A percentile compares a stretch with the other conserved stretches of the same genome.
phyloP scores from a whole-genome alignment of 2,797 vertebrate genomes.

The Erpetoichthys calabaricus region DNA sequence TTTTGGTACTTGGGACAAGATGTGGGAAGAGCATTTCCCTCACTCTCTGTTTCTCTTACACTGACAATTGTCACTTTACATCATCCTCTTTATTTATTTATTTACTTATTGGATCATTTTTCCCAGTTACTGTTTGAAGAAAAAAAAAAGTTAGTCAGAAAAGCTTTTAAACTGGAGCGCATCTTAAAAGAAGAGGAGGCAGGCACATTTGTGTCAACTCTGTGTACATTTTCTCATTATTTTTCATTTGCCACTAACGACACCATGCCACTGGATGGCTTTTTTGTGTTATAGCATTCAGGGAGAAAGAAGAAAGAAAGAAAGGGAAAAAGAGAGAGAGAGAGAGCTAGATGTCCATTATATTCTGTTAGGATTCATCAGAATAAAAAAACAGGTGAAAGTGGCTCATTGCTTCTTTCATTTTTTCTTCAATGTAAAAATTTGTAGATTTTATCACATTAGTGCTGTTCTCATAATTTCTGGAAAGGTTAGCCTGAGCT shows the following conservation, averaged over 20 bases:
- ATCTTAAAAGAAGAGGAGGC: constrained; percentile 51
- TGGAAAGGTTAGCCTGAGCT: constrained; percentile 45
- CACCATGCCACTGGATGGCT: constrained; percentile 57
- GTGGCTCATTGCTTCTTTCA: constrained; percentile 11
- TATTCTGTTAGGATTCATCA: too few relatives aligned
- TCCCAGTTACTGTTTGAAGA: constrained; percentile 25
- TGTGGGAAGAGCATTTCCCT: too few relatives aligned
- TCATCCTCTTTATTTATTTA: constrained; percentile 19
- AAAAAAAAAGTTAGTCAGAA: constrained; percentile 59
- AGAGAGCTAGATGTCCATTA: constrained; percentile 23
- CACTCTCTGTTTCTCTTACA: too few relatives aligned
- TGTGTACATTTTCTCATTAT: constrained; percentile 65
- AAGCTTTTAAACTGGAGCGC: constrained; percentile 66
- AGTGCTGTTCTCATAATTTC: constrained; percentile 37
- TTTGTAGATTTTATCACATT: constrained; percentile 21
- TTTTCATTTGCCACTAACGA: constrained; percentile 73
- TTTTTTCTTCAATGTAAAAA: not conserved
- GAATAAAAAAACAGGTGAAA: constrained; percentile 13
- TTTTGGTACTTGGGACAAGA: too few relatives aligned
- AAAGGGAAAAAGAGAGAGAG: constrained; percentile 9
- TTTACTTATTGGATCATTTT: constrained; percentile 51
- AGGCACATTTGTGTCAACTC: constrained; percentile 69
- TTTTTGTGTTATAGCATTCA: constrained; percentile 57
- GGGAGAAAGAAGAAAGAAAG: constrained; percentile 5
- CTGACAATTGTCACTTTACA: too few relatives aligned